phyloP scores from a whole-genome alignment of 1,140 invertebrate species.

The Drosophila azteca region DNA sequence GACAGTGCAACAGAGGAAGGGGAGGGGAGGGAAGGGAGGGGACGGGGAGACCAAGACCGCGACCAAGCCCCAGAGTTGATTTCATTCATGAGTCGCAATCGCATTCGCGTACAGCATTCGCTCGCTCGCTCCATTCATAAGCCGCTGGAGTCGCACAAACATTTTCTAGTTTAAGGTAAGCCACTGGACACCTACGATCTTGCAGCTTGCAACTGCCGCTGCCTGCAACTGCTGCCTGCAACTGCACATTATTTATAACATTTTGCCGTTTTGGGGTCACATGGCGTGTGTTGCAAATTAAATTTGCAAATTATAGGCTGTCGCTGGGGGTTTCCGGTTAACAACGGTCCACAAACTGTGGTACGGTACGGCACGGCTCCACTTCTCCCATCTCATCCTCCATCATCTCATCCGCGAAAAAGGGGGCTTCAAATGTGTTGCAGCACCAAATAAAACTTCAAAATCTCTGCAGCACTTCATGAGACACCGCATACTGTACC shows the following conservation, averaged over 20 bases:
- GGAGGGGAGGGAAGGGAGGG: too few species aligned
- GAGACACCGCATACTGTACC: slow-evolving; percentile 63
- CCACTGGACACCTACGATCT: slow-evolving; percentile 73
- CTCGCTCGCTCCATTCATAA: slow-evolving; percentile 61
- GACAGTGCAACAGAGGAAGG: slow-evolving; percentile 3
- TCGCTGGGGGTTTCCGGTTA: slow-evolving; percentile 76
- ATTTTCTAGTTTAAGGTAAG: slow-evolving; percentile 81
- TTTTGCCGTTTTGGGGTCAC: slow-evolving; percentile 77
- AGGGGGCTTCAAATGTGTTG: slow-evolving; percentile 57
- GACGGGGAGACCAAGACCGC: slow-evolving; percentile 23
- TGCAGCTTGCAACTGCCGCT: slow-evolving; percentile 13
- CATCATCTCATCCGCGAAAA: slow-evolving; percentile 1
- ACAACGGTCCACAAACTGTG: slow-evolving; percentile 21
- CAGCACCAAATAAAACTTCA: slow-evolving; percentile 58
- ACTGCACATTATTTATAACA: slow-evolving; percentile 79
- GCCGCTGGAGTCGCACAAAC: slow-evolving; percentile 36
- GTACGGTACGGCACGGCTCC: slow-evolving; percentile 3
- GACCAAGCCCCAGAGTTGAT: slow-evolving; percentile 59
- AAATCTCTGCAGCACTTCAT: slow-evolving; percentile 59
- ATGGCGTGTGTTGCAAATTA: slow-evolving; percentile 81
- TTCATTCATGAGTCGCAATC: slow-evolving; percentile 64
- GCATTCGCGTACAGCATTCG: too few species aligned
- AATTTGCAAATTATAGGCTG: slow-evolving; percentile 81
- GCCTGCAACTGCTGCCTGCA: slow-evolving; percentile 63
- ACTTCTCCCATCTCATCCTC: slow-evolving; percentile 16